Conservation (phyloP, 2,797 vertebrate species). For the Lerista edwardsae region DNA sequence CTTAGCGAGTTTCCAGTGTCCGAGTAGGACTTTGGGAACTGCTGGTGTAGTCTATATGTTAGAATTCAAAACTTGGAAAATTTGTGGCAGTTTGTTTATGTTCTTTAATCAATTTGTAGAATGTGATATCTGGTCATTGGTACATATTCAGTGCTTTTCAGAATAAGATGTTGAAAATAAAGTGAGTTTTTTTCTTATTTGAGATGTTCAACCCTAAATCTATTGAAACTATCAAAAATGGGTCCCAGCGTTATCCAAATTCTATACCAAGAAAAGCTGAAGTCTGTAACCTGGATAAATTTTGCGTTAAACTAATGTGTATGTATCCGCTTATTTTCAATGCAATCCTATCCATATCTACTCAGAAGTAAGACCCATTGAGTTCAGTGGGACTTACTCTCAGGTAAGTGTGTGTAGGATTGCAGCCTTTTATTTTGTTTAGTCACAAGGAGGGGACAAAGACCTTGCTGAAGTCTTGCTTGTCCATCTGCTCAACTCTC, state of each 20-base stretch:
- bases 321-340: background rate
- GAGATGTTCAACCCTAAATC: background rate
- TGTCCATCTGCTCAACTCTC: background rate
- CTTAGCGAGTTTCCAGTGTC: no score
- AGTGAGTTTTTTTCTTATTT: background rate
- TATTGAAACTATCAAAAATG: background rate
- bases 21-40: no score
- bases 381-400: no score
- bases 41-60: background rate
- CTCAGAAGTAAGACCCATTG: no score
- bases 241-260: no score
- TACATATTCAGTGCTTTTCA: background rate
- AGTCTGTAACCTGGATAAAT: background rate
- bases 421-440: background rate
- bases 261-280: background rate
- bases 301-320: background rate
- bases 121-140: background rate
- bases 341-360: no score
- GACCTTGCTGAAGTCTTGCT: background rate
- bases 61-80: background rate
- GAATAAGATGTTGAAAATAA: background rate
- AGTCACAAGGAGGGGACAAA: background rate
- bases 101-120: background rate
- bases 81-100: background rate
- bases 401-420: no score